Conservation (phyloP, 1,140 invertebrate species). For the Nasonia longicornis region DNA sequence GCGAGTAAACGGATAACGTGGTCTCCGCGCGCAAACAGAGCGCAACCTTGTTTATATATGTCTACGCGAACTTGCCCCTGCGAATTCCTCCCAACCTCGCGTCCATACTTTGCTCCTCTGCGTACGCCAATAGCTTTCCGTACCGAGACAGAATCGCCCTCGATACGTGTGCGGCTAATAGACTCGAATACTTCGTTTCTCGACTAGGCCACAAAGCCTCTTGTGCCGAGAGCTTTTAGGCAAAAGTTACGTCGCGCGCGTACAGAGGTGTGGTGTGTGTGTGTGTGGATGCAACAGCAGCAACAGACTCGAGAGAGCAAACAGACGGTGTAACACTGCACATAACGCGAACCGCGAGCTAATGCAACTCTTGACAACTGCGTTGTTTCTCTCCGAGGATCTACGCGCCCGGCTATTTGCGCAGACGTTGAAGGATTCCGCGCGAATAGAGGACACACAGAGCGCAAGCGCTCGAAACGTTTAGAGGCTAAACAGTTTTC, state of each 20-base stretch:
- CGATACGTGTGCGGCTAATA: too few species aligned
- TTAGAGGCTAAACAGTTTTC: too few species aligned
- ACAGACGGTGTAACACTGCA: too few species aligned
- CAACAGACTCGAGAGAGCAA: too few species aligned
- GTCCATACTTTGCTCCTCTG: neutral
- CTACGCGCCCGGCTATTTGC: neutral
- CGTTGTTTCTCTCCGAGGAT: neutral
- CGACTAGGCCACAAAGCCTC: too few species aligned
- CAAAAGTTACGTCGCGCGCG: too few species aligned
- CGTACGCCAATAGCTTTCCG: neutral
- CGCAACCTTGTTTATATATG: constrained; percentile 27
- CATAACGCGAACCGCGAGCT: neutral
- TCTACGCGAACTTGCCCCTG: neutral
- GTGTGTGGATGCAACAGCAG: too few species aligned
- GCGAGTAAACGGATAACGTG: constrained; percentile 21
- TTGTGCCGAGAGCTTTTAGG: too few species aligned
- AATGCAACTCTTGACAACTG: neutral
- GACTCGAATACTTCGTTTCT: too few species aligned
- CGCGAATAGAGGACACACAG: neutral
- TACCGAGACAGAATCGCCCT: neutral
- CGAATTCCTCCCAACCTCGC: constrained; percentile 2
- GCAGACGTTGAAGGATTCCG: neutral
- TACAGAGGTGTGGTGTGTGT: too few species aligned
- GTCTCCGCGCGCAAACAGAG: constrained; percentile 19
- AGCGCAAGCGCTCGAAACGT: too few species aligned